A percentile compares a stretch with the other conserved stretches of the same genome.
These are phyloP conservation scores for Malurus alboscapulatus DNA, from an alignment of 2,113 vertebrate species.

Conservation along the genomic window DNA sequence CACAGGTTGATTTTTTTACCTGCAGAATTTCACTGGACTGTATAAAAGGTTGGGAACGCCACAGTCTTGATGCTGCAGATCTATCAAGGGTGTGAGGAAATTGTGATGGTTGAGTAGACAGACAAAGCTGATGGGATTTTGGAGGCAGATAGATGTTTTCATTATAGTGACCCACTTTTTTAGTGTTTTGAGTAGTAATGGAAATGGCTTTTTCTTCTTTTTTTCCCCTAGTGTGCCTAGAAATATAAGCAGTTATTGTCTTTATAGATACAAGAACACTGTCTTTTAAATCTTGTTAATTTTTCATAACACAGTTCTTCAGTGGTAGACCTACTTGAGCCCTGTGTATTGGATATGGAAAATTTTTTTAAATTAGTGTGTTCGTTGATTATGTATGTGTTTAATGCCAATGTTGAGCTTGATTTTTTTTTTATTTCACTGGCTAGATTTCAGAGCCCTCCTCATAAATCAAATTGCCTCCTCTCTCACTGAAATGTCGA, in stretches of 20 bases:
- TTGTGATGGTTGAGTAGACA: not conserved
- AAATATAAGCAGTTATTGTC: not conserved
- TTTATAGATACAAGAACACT: not conserved
- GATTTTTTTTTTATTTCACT: not conserved
- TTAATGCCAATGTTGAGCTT: not conserved
- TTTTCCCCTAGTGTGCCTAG: not conserved
- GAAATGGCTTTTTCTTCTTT: not conserved
- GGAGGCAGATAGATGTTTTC: not conserved
- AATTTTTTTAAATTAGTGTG: not conserved
- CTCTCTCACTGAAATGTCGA: not conserved
- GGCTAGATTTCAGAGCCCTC: not conserved
- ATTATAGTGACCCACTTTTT: not conserved
- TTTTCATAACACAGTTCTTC: not conserved
- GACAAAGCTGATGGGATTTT: not conserved
- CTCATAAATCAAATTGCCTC: not conserved
- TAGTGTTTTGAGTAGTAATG: not conserved
- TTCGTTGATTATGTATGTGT: too few relatives aligned
- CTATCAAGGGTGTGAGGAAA: not conserved
- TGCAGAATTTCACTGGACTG: not conserved
- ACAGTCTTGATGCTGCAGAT: not conserved
- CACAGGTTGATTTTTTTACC: not conserved
- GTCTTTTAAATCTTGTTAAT: not conserved
- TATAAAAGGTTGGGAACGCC: not conserved
- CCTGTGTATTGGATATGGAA: not conserved
- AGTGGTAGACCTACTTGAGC: not conserved